Evolutionary conservation across 2,113 vertebrate genomes (phyloP).

Genomic region (Caretta caretta): DNA sequence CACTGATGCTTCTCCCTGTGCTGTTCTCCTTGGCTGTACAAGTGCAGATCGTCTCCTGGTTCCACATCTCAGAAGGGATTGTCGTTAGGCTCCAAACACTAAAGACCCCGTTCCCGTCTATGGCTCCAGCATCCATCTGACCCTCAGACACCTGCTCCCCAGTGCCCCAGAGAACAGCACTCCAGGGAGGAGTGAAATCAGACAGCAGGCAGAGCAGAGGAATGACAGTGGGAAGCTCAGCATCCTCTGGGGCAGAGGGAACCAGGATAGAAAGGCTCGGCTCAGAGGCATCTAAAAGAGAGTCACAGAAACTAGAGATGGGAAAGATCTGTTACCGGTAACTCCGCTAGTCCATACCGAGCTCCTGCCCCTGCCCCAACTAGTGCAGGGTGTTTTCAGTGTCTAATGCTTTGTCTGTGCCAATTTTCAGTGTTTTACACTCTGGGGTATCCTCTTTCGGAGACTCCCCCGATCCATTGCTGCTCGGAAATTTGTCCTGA

Average conservation of each 20-base stretch:
- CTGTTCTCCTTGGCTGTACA: not conserved
- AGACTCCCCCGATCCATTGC: not conserved
- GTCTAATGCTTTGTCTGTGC: too few relatives aligned
- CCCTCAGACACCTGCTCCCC: rapidly evolving
- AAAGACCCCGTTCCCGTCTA: not conserved
- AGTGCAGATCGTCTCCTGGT: not conserved
- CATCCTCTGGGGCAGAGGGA: rapidly evolving
- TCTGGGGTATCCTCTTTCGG: not conserved
- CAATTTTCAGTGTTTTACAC: too few relatives aligned
- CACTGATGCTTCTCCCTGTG: not conserved
- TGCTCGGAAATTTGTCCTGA: not conserved
- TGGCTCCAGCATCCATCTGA: not conserved
- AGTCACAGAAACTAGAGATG: not conserved
- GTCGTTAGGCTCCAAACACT: not conserved
- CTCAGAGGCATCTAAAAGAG: not conserved
- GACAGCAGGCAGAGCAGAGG: too few relatives aligned
- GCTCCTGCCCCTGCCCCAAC: not conserved
- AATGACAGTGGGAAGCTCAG: too few relatives aligned
- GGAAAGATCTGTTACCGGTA: not conserved
- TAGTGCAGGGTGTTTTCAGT: not conserved
- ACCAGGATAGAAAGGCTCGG: too few relatives aligned
- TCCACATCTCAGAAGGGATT: not conserved
- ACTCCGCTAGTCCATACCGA: not conserved
- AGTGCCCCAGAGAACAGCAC: not conserved
- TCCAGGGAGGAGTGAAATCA: too few relatives aligned